Conservation (phyloP, 2,797 vertebrate species). For the Limnodromus scolopaceus region DNA sequence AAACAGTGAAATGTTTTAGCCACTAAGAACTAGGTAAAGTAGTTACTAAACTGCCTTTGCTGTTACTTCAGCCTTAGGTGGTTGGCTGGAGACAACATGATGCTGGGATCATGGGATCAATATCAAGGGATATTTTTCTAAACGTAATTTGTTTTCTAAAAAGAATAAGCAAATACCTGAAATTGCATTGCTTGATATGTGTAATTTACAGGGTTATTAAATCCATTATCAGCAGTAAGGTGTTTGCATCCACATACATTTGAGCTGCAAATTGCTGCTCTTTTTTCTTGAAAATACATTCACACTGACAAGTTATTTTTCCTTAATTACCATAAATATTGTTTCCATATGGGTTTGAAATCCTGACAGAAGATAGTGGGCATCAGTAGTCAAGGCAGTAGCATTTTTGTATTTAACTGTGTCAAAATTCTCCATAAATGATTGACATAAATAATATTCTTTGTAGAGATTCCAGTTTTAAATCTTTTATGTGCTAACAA, state of each 20-base stretch:
- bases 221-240: background rate
- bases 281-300: slow-evolving; percentile 13
- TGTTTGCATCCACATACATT: background rate
- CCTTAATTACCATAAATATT: slow-evolving; percentile 17
- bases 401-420: background rate
- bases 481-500: slow-evolving; percentile 9
- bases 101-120: background rate
- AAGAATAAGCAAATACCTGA: background rate
- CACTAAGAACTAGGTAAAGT: background rate
- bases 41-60: background rate
- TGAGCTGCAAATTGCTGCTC: slow-evolving; percentile 1
- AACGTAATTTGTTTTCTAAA: background rate
- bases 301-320: background rate
- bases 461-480: background rate
- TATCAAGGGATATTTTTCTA: background rate
- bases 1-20: background rate
- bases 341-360: slow-evolving; percentile 21
- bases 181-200: background rate
- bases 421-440: slow-evolving; percentile 13
- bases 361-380: background rate
- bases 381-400: background rate
- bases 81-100: background rate
- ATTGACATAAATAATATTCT: slow-evolving; percentile 5
- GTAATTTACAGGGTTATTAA: slow-evolving; percentile 22
- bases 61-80: background rate